Conservation (phyloP, 1,140 invertebrate species). For the Brachionus rotundiformis region DNA sequence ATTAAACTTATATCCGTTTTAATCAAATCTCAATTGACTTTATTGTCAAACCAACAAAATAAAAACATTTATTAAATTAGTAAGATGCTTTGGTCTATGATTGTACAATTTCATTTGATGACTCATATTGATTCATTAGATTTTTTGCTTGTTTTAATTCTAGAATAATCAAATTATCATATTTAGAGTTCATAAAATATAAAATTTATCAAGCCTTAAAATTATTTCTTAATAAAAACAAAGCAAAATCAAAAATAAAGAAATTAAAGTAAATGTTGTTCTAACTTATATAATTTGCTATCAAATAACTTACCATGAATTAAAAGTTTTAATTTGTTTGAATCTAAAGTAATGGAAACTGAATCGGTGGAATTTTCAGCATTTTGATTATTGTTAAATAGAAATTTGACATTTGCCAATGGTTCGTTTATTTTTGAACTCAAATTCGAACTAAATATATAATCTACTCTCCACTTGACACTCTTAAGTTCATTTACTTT, state of each 20-base stretch:
- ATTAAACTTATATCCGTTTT: constrained; percentile 3
- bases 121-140: constrained; percentile 21
- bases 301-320: neutral
- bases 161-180: too few species aligned
- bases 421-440: neutral
- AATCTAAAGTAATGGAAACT: neutral
- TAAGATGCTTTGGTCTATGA: neutral
- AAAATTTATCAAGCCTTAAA: too few species aligned
- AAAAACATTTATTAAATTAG: neutral
- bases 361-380: neutral
- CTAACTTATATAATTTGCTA: neutral
- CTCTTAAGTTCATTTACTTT: constrained; percentile 17
- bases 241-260: too few species aligned
- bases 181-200: too few species aligned
- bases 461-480: constrained; percentile 19
- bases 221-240: too few species aligned
- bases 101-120: neutral
- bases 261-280: neutral
- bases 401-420: constrained; percentile 25
- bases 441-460: constrained; percentile 27
- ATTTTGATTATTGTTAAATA: constrained; percentile 8
- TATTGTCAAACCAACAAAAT: neutral
- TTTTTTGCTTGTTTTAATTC: constrained; percentile 4
- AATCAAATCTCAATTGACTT: neutral
- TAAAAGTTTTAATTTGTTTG: constrained; percentile 17